Conservation (phyloP, 2,113 vertebrate genomes). For the Mesocricetus auratus region DNA sequence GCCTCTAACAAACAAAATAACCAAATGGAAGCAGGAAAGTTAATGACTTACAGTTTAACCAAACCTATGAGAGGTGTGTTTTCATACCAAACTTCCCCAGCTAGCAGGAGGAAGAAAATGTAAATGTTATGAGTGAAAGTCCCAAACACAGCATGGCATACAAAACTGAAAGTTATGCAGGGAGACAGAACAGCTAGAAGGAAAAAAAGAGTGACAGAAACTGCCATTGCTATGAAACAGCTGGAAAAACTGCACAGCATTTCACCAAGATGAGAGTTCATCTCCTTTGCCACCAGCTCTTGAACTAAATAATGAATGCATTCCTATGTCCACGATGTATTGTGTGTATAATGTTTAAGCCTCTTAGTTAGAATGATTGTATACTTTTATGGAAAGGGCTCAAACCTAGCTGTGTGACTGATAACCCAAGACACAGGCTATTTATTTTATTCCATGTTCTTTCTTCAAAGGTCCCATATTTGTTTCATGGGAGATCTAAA, state of each 20-base stretch:
- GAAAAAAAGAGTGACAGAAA: background rate
- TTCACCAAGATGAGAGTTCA: background rate
- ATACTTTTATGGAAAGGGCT: background rate
- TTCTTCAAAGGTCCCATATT: constrained; percentile 23
- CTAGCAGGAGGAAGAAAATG: constrained; percentile 45
- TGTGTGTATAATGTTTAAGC: constrained; percentile 48
- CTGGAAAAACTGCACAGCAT: background rate
- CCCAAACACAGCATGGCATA: background rate
- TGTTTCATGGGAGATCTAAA: constrained; percentile 19
- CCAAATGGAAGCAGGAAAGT: background rate
- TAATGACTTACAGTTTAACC: background rate
- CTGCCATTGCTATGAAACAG: background rate
- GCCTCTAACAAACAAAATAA: constrained; percentile 46
- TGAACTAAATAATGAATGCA: background rate
- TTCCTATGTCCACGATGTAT: background rate
- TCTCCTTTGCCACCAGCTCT: background rate
- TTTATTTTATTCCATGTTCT: constrained; percentile 11
- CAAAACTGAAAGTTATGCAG: constrained; percentile 20
- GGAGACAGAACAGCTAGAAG: background rate
- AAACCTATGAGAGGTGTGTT: background rate
- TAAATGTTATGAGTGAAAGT: constrained; percentile 54
- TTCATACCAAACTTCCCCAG: constrained; percentile 22
- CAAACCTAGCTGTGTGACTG: background rate
- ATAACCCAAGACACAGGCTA: background rate
- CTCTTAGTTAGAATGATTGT: background rate